phyloP scores from a whole-genome alignment of 2,888 invertebrate genomes.

The Beris morrisii region DNA sequence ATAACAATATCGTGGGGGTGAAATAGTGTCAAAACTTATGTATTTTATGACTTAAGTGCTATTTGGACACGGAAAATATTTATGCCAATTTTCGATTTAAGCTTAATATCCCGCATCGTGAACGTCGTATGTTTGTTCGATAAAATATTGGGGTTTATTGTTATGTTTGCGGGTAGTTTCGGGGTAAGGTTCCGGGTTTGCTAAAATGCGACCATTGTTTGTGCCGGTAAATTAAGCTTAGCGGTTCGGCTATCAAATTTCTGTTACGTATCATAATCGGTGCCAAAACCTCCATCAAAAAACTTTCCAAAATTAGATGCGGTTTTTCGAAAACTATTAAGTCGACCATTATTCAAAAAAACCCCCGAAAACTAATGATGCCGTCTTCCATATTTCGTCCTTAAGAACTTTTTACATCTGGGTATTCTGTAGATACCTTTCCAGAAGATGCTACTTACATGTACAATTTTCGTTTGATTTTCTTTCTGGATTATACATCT shows the following conservation, averaged over 20 bases:
- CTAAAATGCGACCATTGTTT: too few relatives aligned
- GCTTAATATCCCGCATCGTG: constrained; percentile 2
- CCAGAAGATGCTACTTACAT: not conserved
- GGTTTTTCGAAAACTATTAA: too few relatives aligned
- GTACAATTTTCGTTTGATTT: too few relatives aligned
- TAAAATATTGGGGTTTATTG: constrained; percentile 23
- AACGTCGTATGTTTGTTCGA: constrained; percentile 13
- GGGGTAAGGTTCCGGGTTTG: too few relatives aligned
- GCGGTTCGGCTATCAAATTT: too few relatives aligned
- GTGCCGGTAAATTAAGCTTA: too few relatives aligned
- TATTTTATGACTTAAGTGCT: constrained; percentile 5
- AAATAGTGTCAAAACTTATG: constrained; percentile 11
- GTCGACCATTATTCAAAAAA: too few relatives aligned
- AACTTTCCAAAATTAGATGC: too few relatives aligned
- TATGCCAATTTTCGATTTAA: constrained; percentile 6
- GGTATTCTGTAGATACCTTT: not conserved
- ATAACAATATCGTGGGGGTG: not conserved
- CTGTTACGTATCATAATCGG: too few relatives aligned
- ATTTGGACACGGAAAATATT: constrained; percentile 10
- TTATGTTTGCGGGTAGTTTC: not conserved
- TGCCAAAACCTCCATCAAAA: too few relatives aligned
- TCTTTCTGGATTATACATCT: too few relatives aligned
- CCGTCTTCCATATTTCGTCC: not conserved
- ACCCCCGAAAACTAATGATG: not conserved
- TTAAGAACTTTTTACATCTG: too few relatives aligned